Evolutionary conservation across 2,797 vertebrate genomes (phyloP).

Genomic region (Forpus xanthops): DNA sequence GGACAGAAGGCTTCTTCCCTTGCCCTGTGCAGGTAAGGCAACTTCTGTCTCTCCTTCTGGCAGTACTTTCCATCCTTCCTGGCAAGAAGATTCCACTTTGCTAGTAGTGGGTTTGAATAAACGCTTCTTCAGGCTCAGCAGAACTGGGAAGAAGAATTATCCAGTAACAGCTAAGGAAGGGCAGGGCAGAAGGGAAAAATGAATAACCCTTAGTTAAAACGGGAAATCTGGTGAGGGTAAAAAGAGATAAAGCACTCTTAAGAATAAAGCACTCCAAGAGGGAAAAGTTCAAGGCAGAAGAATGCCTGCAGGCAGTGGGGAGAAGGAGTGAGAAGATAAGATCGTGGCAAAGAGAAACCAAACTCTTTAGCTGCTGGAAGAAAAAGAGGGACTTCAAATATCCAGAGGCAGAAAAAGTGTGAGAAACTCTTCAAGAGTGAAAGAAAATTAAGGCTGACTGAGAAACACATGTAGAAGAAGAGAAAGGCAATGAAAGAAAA

Average conservation of each 20-base stretch:
- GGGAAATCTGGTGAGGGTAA: background rate
- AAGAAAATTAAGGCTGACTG: background rate
- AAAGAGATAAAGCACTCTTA: background rate
- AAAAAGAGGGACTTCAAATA: background rate
- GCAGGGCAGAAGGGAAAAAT: background rate
- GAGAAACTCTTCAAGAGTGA: background rate
- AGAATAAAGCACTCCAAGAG: background rate
- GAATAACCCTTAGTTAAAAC: background rate
- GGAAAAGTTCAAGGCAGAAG: background rate
- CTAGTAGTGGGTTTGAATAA: background rate
- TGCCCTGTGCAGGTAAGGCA: background rate
- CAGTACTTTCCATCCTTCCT: background rate
- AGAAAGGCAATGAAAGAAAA: background rate
- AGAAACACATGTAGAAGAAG: background rate
- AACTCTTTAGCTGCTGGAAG: background rate
- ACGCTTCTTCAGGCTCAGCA: background rate
- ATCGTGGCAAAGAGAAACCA: background rate
- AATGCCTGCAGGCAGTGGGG: background rate
- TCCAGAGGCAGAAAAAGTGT: background rate
- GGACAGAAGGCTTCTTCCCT: background rate
- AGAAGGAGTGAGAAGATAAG: background rate
- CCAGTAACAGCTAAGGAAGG: background rate
- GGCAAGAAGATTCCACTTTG: background rate
- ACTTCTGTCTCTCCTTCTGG: background rate
- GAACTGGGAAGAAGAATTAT: background rate